Conservation (phyloP, 2,888 invertebrate species). For the Ischnura elegans region DNA sequence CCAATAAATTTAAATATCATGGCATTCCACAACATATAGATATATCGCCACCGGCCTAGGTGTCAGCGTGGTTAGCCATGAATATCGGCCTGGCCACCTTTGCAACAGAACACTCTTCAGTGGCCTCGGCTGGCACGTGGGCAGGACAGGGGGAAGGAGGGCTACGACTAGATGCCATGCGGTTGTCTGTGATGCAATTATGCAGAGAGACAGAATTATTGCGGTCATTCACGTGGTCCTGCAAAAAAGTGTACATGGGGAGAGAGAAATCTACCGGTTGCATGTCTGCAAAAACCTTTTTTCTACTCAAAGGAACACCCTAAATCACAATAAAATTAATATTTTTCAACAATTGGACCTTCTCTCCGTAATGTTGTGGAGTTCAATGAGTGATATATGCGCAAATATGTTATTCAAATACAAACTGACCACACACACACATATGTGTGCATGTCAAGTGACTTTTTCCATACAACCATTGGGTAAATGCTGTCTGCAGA, state of each 20-base stretch:
- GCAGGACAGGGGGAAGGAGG: not conserved
- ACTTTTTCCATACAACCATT: conserved; percentile 15
- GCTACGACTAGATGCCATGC: too few species aligned
- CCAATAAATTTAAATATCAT: too few species aligned
- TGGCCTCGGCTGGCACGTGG: not conserved
- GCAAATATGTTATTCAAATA: not conserved
- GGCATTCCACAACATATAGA: too few species aligned
- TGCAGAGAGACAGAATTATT: not conserved
- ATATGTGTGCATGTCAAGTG: not conserved
- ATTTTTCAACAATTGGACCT: not conserved
- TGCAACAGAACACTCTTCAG: too few species aligned
- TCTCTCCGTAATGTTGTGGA: not conserved
- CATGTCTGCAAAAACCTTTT: not conserved
- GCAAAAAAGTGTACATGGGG: not conserved
- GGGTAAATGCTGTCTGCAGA: conserved; percentile 9
- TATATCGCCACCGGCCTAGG: too few species aligned
- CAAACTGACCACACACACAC: not conserved
- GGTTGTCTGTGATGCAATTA: not conserved
- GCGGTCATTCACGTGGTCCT: too few species aligned
- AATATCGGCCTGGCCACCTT: too few species aligned
- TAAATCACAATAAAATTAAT: not conserved
- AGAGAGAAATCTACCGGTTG: not conserved
- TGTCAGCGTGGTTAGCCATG: too few species aligned
- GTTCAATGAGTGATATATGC: not conserved
- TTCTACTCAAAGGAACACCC: not conserved